Evolutionary conservation across 2,113 vertebrate species (phyloP).

Genomic region (Xiphophorus hellerii): DNA sequence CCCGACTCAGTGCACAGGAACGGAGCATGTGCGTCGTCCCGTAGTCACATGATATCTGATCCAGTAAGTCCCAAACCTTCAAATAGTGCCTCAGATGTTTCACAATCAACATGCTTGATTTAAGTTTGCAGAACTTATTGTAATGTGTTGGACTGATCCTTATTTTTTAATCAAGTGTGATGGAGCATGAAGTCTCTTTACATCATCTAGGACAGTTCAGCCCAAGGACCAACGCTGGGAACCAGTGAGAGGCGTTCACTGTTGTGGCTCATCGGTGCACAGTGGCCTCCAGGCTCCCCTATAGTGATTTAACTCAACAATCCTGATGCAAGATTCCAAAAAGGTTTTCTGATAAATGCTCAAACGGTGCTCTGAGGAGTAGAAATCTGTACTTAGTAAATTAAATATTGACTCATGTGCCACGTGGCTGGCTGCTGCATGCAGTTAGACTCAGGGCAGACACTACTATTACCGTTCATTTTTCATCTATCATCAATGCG

Average conservation of each 20-base stretch:
- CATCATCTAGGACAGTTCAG: background rate
- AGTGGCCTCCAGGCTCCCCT: background rate
- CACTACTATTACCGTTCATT: constrained; percentile 34
- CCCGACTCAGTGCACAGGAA: too few relatives aligned
- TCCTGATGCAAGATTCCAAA: constrained; percentile 45
- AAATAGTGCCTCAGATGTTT: background rate
- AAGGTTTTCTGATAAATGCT: constrained; percentile 37
- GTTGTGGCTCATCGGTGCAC: background rate
- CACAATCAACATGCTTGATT: background rate
- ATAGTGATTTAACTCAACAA: constrained; percentile 30
- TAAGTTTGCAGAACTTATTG: too few relatives aligned
- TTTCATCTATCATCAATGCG: constrained; percentile 16
- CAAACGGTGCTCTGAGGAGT: constrained; percentile 25
- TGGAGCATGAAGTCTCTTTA: background rate
- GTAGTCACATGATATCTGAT: too few relatives aligned
- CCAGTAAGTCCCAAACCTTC: too few relatives aligned
- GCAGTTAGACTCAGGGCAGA: background rate
- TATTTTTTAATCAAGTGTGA: background rate
- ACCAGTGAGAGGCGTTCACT: background rate
- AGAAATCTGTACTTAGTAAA: constrained; percentile 60
- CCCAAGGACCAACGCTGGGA: background rate
- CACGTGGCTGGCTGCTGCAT: constrained; percentile 37
- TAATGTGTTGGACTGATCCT: too few relatives aligned
- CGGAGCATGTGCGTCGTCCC: too few relatives aligned
- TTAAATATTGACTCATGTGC: constrained; percentile 67